Conservation (phyloP, 2,113 vertebrate species). For the Thermophis baileyi region DNA sequence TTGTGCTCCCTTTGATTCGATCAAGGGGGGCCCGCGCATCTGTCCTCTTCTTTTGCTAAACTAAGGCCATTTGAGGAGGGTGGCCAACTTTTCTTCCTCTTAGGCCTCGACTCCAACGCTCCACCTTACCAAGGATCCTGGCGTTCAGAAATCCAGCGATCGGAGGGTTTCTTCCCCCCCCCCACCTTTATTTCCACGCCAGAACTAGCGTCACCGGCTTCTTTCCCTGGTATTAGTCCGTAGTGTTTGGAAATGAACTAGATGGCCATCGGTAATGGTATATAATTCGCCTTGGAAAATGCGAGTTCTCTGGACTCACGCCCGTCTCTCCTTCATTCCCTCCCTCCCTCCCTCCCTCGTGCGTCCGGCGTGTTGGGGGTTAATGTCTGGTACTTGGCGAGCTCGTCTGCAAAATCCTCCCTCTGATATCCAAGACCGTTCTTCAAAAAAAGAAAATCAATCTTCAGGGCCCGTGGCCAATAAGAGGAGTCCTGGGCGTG, state of each 20-base stretch:
- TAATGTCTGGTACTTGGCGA: conserved; percentile 8
- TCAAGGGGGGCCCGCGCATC: not conserved
- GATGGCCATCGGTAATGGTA: not conserved
- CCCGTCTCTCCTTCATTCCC: no score
- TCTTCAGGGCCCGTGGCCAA: conserved; percentile 17
- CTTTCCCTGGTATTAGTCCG: not conserved
- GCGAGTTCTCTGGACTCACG: not conserved
- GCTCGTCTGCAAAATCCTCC: conserved; percentile 9
- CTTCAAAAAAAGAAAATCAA: not conserved
- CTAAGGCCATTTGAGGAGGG: no score
- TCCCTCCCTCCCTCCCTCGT: not conserved
- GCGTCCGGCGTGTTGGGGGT: not conserved
- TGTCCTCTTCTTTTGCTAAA: not conserved
- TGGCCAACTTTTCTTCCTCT: not conserved
- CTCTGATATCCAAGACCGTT: not conserved
- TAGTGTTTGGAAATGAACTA: not conserved
- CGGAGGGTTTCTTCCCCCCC: no score
- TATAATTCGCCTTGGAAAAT: not conserved
- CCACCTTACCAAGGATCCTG: not conserved
- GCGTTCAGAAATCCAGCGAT: not conserved
- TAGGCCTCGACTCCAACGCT: not conserved
- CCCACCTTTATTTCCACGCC: not conserved
- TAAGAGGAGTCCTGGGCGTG: not conserved
- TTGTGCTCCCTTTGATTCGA: not conserved
- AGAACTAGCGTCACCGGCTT: not conserved